phyloP scores from a whole-genome alignment of 1,140 invertebrate genomes.

The Dendroctonus valens region DNA sequence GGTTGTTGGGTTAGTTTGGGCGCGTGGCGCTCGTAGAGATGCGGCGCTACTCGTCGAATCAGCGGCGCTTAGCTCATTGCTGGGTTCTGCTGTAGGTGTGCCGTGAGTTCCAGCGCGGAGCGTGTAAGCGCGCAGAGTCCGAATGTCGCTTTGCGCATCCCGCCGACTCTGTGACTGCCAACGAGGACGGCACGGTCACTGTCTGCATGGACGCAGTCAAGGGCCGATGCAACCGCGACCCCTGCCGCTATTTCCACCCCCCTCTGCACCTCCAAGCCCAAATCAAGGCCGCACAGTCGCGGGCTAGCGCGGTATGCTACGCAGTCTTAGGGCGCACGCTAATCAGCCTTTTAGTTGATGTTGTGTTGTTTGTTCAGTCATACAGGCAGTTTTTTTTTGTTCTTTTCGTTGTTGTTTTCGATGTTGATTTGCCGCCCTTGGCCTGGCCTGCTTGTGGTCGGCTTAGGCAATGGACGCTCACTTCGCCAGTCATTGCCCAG shows the following conservation, averaged over 20 bases:
- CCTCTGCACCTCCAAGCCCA: conserved; percentile 97
- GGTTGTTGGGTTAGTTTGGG: too few species aligned
- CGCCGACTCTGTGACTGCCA: conserved; percentile 88
- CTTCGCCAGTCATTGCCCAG: too few species aligned
- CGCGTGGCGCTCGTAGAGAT: neutral
- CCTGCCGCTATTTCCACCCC: conserved; percentile 96
- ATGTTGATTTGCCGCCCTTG: neutral
- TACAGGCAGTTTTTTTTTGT: conserved; percentile 1
- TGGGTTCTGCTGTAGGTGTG: conserved; percentile 77
- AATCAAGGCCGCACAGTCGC: conserved; percentile 95
- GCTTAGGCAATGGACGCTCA: neutral
- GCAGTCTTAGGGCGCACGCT: conserved; percentile 54
- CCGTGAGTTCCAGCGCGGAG: conserved; percentile 96
- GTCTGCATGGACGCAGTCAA: conserved; percentile 99
- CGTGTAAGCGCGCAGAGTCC: conserved; percentile 91
- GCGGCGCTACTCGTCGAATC: too few species aligned
- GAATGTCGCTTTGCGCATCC: conserved; percentile 98
- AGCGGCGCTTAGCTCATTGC: conserved; percentile 26
- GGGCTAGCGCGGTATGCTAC: conserved; percentile 91
- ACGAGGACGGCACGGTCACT: conserved; percentile 93
- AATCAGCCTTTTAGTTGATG: conserved; percentile 43
- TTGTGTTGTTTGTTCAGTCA: conserved; percentile 7
- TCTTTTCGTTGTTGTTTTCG: neutral
- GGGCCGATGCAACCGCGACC: conserved; percentile 92
- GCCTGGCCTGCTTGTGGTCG: neutral